Percentiles rank a stretch among this genome's conserved stretches.
phyloP scores from a whole-genome alignment of 2,113 vertebrate genomes.

The Gopherus flavomarginatus region DNA sequence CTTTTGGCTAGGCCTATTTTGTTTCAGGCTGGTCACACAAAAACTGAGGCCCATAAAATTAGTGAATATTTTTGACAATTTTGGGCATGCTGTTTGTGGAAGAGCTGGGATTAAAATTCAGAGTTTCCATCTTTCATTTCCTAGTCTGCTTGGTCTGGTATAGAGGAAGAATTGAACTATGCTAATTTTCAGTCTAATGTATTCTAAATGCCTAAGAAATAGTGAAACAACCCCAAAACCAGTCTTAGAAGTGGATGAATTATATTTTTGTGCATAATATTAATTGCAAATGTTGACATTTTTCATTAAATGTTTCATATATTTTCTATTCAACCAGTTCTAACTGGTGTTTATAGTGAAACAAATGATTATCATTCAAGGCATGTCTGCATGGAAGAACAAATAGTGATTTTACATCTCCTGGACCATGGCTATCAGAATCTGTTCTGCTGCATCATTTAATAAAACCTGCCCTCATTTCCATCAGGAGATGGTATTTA shows the following conservation, averaged over 20 bases:
- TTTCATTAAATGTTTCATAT: neutral
- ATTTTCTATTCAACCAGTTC: neutral
- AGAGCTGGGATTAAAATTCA: neutral
- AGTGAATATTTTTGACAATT: slow-evolving; percentile 2
- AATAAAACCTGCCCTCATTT: slow-evolving; percentile 26
- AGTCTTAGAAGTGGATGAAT: neutral
- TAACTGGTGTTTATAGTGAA: neutral
- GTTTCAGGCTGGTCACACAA: neutral
- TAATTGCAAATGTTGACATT: neutral
- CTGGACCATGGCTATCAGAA: neutral
- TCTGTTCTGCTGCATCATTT: slow-evolving; percentile 22
- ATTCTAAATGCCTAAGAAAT: neutral
- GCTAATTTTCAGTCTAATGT: neutral
- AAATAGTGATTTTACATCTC: neutral
- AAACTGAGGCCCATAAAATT: neutral
- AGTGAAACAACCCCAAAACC: neutral
- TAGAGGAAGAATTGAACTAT: neutral
- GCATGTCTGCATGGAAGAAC: neutral
- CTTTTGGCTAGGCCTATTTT: neutral
- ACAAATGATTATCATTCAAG: neutral
- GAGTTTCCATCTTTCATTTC: neutral
- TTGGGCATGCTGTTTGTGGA: neutral
- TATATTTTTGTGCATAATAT: neutral
- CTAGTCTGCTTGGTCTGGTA: neutral
- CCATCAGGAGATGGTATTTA: slow-evolving; percentile 23